Evolutionary conservation across 2,797 vertebrate genomes (phyloP).

Genomic region (Etheostoma nigrum): DNA sequence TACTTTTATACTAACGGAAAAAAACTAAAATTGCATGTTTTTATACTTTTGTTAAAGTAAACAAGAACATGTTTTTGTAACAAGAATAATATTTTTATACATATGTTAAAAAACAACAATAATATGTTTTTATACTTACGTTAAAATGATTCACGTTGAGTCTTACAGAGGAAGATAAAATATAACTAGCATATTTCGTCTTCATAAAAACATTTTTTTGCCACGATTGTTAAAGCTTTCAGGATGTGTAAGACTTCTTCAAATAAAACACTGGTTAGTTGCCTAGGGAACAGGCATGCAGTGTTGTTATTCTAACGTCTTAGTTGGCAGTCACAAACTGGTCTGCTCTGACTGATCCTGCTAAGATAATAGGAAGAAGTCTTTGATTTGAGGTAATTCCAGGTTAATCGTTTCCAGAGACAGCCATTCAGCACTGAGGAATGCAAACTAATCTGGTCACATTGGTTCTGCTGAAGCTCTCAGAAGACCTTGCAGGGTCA

Average conservation of each 20-base stretch:
- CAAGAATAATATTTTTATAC: no score
- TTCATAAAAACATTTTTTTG: not conserved
- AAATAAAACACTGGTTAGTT: slow-evolving; percentile 31
- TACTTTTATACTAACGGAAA: no score
- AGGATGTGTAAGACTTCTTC: not conserved
- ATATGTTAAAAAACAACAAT: no score
- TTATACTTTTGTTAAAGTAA: no score
- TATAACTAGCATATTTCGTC: not conserved
- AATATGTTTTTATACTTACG: no score
- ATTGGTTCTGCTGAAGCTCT: slow-evolving; percentile 69
- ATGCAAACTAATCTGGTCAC: slow-evolving; percentile 80
- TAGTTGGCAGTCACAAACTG: slow-evolving; percentile 53
- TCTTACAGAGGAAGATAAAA: no score
- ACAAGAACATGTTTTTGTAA: no score
- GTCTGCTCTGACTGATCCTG: slow-evolving; percentile 70
- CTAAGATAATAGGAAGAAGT: slow-evolving; percentile 78
- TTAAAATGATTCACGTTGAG: no score
- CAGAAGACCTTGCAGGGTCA: slow-evolving; percentile 57
- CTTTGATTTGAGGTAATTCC: slow-evolving; percentile 83
- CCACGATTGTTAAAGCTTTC: not conserved
- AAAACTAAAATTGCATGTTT: no score
- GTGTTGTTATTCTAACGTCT: slow-evolving; percentile 68
- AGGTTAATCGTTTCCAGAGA: slow-evolving; percentile 84
- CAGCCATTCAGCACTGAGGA: slow-evolving; percentile 71
- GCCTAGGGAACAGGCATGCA: slow-evolving; percentile 38